These are phyloP conservation scores for Gadopsis marmoratus DNA, from an alignment of 2,797 vertebrate genomes.

Conservation along the genomic window DNA sequence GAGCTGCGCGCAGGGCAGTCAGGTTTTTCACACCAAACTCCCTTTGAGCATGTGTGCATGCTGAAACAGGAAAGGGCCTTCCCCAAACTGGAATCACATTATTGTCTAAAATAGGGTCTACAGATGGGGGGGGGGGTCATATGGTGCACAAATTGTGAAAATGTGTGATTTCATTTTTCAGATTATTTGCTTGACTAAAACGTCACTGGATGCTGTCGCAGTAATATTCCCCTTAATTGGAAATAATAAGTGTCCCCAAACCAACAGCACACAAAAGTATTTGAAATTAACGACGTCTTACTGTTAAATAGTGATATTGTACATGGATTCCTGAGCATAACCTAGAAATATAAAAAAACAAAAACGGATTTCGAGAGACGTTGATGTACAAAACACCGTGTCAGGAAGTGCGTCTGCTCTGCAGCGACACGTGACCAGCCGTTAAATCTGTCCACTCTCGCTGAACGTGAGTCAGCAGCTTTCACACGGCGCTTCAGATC, in stretches of 20 bases:
- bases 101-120: background rate
- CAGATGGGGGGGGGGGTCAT: background rate
- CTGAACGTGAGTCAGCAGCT: constrained; percentile 45
- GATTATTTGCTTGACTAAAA: background rate
- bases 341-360: background rate
- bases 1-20: background rate
- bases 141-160: background rate
- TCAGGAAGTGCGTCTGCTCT: too few species aligned
- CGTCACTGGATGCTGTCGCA: background rate
- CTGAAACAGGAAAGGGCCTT: background rate
- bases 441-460: background rate
- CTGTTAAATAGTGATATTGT: background rate
- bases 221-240: background rate
- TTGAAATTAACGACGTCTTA: background rate
- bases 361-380: too few species aligned
- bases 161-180: background rate
- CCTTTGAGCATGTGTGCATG: background rate
- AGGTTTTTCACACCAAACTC: background rate
- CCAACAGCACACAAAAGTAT: background rate
- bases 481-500: background rate
- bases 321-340: background rate
- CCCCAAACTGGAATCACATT: background rate
- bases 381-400: too few species aligned
- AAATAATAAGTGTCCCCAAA: background rate
- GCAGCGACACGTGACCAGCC: too few species aligned